These are phyloP conservation scores for Antitype chi DNA, from an alignment of 2,888 invertebrate genomes.

Conservation along the genomic window DNA sequence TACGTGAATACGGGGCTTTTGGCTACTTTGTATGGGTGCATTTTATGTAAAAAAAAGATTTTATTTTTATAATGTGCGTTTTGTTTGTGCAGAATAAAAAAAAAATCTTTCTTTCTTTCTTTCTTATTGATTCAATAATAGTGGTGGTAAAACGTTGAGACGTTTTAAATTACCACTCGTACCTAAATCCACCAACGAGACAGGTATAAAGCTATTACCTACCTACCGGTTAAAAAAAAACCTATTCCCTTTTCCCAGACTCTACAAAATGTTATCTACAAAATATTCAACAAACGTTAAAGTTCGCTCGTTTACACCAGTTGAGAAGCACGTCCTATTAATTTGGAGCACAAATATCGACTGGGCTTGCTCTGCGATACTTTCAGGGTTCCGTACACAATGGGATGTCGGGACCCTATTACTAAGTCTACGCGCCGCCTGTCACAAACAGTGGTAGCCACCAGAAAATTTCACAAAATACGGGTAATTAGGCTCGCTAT, in stretches of 20 bases:
- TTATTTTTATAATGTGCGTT: too few relatives aligned
- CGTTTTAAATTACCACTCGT: background rate
- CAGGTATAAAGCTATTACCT: background rate
- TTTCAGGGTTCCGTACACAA: conserved; percentile 19
- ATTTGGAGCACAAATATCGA: conserved; percentile 60
- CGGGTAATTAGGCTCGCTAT: background rate
- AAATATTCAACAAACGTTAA: conserved; percentile 41
- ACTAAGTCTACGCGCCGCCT: background rate
- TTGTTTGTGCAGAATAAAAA: too few relatives aligned
- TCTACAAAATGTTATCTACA: background rate
- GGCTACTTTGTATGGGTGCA: too few relatives aligned
- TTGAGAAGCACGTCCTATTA: conserved; percentile 41
- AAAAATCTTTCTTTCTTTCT: too few relatives aligned
- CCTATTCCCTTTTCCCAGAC: too few relatives aligned
- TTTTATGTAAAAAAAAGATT: too few relatives aligned
- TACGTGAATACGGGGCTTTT: too few relatives aligned
- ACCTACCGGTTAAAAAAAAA: background rate
- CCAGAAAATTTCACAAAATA: too few relatives aligned
- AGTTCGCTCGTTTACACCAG: conserved; percentile 38
- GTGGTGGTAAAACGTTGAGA: too few relatives aligned
- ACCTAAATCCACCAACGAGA: background rate
- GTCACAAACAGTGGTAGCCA: background rate
- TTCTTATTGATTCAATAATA: background rate
- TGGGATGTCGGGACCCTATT: too few relatives aligned
- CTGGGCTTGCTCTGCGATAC: conserved; percentile 29